A percentile compares a stretch with the other conserved stretches of the same genome.
phyloP scores from a whole-genome alignment of 2,888 invertebrate genomes.

The Polydrusus cervinus region DNA sequence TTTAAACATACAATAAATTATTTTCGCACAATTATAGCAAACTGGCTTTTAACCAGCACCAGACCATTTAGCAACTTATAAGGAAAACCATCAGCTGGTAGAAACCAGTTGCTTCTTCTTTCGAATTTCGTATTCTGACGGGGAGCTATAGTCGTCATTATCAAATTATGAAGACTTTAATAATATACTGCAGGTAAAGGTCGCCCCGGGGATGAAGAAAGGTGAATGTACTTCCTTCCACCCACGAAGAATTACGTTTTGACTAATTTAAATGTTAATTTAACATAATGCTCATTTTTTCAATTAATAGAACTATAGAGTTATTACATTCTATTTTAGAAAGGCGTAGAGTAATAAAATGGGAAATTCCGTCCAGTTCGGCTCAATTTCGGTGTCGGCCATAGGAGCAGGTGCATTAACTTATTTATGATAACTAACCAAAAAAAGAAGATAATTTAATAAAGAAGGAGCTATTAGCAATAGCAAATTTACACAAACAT shows the following conservation, averaged over 20 bases:
- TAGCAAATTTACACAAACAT: too few relatives aligned
- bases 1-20: slow-evolving; percentile 52
- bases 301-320: too few relatives aligned
- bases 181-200: slow-evolving; percentile 20
- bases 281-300: too few relatives aligned
- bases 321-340: too few relatives aligned
- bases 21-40: slow-evolving; percentile 53
- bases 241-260: background rate
- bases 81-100: slow-evolving; percentile 46
- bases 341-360: too few relatives aligned
- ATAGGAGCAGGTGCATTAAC: too few relatives aligned
- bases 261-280: too few relatives aligned
- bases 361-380: too few relatives aligned
- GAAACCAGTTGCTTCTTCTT: slow-evolving; percentile 45
- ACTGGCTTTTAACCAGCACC: slow-evolving; percentile 42
- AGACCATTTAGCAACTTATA: slow-evolving; percentile 51
- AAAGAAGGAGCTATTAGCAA: too few relatives aligned
- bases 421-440: too few relatives aligned
- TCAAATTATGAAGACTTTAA: slow-evolving; percentile 51
- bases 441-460: too few relatives aligned
- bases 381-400: too few relatives aligned
- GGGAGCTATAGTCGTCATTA: slow-evolving; percentile 40
- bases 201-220: background rate
- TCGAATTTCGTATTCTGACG: slow-evolving; percentile 44
- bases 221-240: slow-evolving; percentile 27